Evolutionary conservation across 2,797 vertebrate genomes (phyloP), one percentile per base, ranked within the genome.

Genomic region (Gouania willdenowi): DNA sequence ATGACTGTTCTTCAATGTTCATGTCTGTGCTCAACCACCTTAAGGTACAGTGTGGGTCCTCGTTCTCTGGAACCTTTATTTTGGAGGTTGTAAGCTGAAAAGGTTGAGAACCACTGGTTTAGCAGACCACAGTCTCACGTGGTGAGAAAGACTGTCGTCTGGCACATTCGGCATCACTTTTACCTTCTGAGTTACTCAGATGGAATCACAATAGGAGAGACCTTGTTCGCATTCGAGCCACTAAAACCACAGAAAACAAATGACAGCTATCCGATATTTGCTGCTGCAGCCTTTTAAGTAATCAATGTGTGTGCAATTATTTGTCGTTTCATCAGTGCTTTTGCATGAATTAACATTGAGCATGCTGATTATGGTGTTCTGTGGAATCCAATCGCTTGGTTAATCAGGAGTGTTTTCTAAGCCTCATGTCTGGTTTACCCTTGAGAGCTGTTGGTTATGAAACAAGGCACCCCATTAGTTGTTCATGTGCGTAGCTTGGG

Each of bases 251-350:
- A 31, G 39, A 64, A 75, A 78, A 78, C 66, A 71, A 72, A 70
- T 76, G 63, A 48, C 52, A 22, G 49, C 57, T 32, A 13, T 47
- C 39, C 44, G 1, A 38, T 54, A 13, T 54, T 13, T 49, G 56
- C 36, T 41, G 38, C 65, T 38, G n/a, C 36, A 15, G 33, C 35
- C 39, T 49, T 50, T 59, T 51, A 41, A 53, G 44, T 46, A 70
- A 75, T 73, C 81, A 71, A 81, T 82, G 75, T 71, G 56, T 52
- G 16, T 24, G 36, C 68, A 71, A 78, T 76, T 70, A 71, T 70
- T 66, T 10, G 21, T 9, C 1, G 7, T 54, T n/a, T 72, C 12
- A 12, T 71, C 71, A 66, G 71, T 36, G 43, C 50, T 31, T 64
- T 57, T 50, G 68, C 48, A 55, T 71, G 58, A 59, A 56, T 77